These are phyloP conservation scores for Campopleginae sp. DNA, from an alignment of 2,888 invertebrate genomes.

Conservation along the genomic window DNA sequence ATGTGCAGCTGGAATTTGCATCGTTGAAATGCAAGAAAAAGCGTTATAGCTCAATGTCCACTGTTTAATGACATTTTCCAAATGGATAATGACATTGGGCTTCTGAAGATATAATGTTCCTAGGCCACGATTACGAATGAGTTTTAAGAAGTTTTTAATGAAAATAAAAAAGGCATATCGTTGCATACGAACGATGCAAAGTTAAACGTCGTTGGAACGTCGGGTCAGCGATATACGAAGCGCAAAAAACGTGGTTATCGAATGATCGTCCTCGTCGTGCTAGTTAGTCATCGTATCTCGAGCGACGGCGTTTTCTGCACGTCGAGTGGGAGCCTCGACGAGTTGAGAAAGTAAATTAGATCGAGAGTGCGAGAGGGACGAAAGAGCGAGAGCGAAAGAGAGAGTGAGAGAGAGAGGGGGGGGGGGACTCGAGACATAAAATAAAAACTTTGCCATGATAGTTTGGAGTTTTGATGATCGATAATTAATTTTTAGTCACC, in stretches of 20 bases:
- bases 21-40: not conserved
- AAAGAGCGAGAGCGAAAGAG: not conserved
- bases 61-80: not conserved
- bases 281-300: conserved; percentile 12
- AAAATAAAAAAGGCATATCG: not conserved
- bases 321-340: conserved; percentile 14
- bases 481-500: not conserved
- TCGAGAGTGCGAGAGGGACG: not conserved
- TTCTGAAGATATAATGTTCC: not conserved
- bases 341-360: conserved; percentile 23
- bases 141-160: not conserved
- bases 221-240: conserved; percentile 10
- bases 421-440: not conserved
- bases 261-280: conserved; percentile 3
- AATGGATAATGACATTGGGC: not conserved
- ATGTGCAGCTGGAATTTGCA: conserved; percentile 1
- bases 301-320: conserved; percentile 1
- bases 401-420: not conserved
- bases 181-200: not conserved
- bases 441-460: not conserved
- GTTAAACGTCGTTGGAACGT: not conserved
- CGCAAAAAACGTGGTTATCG: conserved; percentile 8
- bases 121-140: not conserved
- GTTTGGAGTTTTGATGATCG: not conserved
- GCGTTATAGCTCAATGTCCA: not conserved